These are phyloP conservation scores for Tolmerus cingulatus DNA, from an alignment of 2,888 invertebrate species.

Conservation along the genomic window DNA sequence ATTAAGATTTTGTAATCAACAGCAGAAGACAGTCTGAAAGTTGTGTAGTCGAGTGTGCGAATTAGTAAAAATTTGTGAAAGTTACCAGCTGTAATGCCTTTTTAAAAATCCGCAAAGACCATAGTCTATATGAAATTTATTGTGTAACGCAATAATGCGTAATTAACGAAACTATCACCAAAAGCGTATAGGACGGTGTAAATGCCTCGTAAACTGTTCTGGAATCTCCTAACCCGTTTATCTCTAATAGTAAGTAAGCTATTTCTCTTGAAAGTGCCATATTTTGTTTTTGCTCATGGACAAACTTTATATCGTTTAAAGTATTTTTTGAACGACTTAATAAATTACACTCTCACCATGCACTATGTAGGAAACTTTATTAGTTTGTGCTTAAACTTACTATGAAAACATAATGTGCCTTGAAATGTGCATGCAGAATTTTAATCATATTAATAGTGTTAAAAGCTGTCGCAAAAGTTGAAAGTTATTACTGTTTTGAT, in stretches of 20 bases:
- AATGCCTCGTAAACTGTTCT: no score
- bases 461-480: no score
- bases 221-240: no score
- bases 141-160: not conserved
- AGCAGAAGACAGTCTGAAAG: not conserved
- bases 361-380: not conserved
- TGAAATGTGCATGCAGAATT: not conserved
- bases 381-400: not conserved
- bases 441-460: no score
- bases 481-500: not conserved
- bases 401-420: not conserved
- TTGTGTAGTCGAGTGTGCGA: not conserved
- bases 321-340: no score
- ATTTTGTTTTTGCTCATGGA: no score
- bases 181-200: no score
- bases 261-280: no score
- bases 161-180: not conserved
- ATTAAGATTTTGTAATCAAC: not conserved
- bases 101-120: not conserved
- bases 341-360: not conserved
- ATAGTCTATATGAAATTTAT: not conserved
- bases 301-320: no score
- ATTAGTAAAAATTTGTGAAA: not conserved
- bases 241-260: no score
- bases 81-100: not conserved